These are phyloP conservation scores for Hemibagrus guttatus DNA, from an alignment of 2,797 vertebrate genomes.

Conservation along the genomic window DNA sequence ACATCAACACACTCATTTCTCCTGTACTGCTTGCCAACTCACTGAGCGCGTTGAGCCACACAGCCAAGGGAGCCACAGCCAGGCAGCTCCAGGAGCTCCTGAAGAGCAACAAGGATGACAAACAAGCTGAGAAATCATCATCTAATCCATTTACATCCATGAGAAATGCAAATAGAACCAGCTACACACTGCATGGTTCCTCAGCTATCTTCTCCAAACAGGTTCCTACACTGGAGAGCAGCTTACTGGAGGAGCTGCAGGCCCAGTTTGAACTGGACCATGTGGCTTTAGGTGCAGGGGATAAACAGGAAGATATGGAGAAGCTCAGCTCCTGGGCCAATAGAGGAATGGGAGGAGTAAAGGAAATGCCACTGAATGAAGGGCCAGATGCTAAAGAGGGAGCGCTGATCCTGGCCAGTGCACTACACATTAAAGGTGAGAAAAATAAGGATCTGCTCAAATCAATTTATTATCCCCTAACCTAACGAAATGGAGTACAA, in stretches of 20 bases:
- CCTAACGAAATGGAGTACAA: not conserved
- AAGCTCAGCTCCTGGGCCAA: constrained; percentile 66
- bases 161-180: constrained; percentile 57
- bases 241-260: constrained; percentile 62
- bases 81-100: constrained; percentile 66
- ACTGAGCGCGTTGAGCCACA: constrained; percentile 56
- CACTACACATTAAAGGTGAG: constrained; percentile 70
- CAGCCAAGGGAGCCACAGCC: constrained; percentile 63
- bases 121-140: constrained; percentile 48
- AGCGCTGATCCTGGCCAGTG: constrained; percentile 64
- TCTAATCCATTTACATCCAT: constrained; percentile 57
- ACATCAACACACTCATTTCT: constrained; percentile 67
- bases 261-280: constrained; percentile 61
- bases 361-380: constrained; percentile 52
- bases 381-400: constrained; percentile 62
- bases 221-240: constrained; percentile 52
- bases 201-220: constrained; percentile 68
- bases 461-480: not conserved
- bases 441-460: not conserved
- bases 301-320: constrained; percentile 61
- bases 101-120: constrained; percentile 35
- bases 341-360: constrained; percentile 55
- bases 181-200: constrained; percentile 61
- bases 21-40: constrained; percentile 68
- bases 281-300: constrained; percentile 59